Evolutionary conservation across 2,797 vertebrate species (phyloP), one percentile per base, ranked within the genome.

Genomic region (Meda fulgida): DNA sequence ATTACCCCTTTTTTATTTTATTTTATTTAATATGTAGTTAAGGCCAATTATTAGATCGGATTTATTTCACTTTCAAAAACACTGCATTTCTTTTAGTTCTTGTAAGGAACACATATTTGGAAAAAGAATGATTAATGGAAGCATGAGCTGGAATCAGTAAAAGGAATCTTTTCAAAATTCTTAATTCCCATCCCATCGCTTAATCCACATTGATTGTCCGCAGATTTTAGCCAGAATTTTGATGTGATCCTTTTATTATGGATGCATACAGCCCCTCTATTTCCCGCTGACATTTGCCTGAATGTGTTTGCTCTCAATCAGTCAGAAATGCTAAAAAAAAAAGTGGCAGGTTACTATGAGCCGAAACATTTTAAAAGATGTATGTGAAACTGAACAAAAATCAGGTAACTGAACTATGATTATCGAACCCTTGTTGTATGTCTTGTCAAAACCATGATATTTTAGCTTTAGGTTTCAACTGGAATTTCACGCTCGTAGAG

Each of bases 261-360:
- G 16, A 31, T 46, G 36, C 21, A 81, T 66, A n/a, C 34, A 72
- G 23, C 26, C 10, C 23, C 75, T 60, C 84, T 81, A 75, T 40
- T 66, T 81, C 83, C 65, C 80, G 34, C 66, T 89, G 87, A 89
- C 85, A 89, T 89, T 89, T 89, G 75, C 80, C 71, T 14, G 69
- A 87, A 86, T 58, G 79, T 36, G 19, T 60, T 70, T 65, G 38
- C 69, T 85, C 14, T 73, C 60, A 76, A 67, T 60, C 85, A 66
- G 46, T 78, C 72, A 78, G 75, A 88, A 88, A 82, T 87, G 84
- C 29, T 31, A 92, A 89, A 93, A 60, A 93, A 60, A 78, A 60
- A 82, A 40, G 69, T 43, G 84, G 34, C 51, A 69, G 29, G 34
- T 36, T 26, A 18, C 40, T 38, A 55, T 26, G 51, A 67, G n/a